Conservation (phyloP, 2,888 invertebrate species). For the Zhuqinia jingwanae region DNA sequence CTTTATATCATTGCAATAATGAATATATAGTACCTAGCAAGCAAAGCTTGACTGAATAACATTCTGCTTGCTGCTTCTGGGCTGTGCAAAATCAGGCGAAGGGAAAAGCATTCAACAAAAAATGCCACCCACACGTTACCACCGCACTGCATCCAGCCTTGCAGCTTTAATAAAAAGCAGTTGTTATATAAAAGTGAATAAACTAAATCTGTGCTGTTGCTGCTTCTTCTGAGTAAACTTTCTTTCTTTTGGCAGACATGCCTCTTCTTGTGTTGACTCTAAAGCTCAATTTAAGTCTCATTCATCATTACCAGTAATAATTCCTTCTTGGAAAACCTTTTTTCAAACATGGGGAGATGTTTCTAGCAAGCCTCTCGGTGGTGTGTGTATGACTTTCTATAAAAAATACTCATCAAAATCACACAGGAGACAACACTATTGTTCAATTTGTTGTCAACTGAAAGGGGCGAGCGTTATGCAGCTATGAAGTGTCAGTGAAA, state of each 20-base stretch:
- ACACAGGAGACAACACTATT: constrained; percentile 36
- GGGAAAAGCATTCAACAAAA: background rate
- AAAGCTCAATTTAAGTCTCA: constrained; percentile 68
- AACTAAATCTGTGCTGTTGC: constrained; percentile 45
- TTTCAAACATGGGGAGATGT: background rate
- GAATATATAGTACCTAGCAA: too few relatives aligned
- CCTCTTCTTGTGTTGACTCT: constrained; percentile 48
- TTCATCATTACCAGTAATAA: constrained; percentile 66
- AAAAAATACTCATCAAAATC: background rate
- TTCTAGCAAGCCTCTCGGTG: background rate
- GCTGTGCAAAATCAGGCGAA: too few relatives aligned
- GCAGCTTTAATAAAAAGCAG: constrained; percentile 38
- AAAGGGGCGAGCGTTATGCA: too few relatives aligned
- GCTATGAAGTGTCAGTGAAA: background rate
- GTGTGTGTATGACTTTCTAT: background rate
- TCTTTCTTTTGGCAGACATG: background rate
- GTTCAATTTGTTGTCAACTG: constrained; percentile 4
- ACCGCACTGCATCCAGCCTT: background rate
- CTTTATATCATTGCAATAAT: constrained; percentile 40
- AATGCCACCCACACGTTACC: background rate
- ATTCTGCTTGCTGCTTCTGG: background rate
- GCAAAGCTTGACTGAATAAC: background rate
- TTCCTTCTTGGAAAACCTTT: constrained; percentile 56
- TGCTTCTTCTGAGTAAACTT: constrained; percentile 49
- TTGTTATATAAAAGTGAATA: background rate